These are phyloP conservation scores for Cydia pomonella DNA, from an alignment of 1,140 invertebrate species.

Conservation along the genomic window DNA sequence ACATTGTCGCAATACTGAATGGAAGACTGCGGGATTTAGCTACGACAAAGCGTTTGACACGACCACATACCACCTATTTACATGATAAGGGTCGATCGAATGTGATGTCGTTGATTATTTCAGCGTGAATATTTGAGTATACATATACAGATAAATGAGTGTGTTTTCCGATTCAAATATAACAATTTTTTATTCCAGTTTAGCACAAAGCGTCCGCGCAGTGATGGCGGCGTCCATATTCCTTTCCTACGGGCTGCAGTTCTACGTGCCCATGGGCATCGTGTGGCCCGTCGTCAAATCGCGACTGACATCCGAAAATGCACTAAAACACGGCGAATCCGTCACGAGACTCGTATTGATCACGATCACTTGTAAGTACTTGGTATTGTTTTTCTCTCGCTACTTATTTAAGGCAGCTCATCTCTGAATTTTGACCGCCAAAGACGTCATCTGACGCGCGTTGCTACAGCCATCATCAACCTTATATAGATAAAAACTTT, in stretches of 20 bases:
- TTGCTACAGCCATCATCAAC: too few relatives aligned
- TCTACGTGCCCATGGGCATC: slow-evolving; percentile 95
- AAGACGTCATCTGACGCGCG: too few relatives aligned
- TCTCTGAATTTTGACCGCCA: slow-evolving; percentile 69
- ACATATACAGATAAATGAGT: too few relatives aligned
- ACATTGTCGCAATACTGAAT: too few relatives aligned
- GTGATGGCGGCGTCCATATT: slow-evolving; percentile 94
- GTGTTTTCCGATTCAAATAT: too few relatives aligned
- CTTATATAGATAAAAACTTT: too few relatives aligned
- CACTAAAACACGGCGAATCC: slow-evolving; percentile 84
- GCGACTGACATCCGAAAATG: slow-evolving; percentile 82
- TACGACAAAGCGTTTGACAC: too few relatives aligned
- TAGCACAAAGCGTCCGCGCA: slow-evolving; percentile 89
- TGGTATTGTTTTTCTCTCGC: background rate
- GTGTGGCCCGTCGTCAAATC: slow-evolving; percentile 88
- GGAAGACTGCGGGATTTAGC: too few relatives aligned
- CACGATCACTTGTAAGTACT: slow-evolving; percentile 89
- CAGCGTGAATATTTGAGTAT: too few relatives aligned
- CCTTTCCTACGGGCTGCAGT: slow-evolving; percentile 93
- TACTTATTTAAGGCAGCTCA: background rate
- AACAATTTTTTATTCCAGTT: slow-evolving; percentile 81
- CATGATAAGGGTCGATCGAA: too few relatives aligned
- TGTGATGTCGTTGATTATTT: too few relatives aligned
- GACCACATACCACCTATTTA: too few relatives aligned
- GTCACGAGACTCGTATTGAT: slow-evolving; percentile 86